A percentile compares a stretch with the other conserved stretches of the same genome.
Evolutionary conservation across 2,797 vertebrate genomes (phyloP).

Genomic region (Anolis apletophallus): DNA sequence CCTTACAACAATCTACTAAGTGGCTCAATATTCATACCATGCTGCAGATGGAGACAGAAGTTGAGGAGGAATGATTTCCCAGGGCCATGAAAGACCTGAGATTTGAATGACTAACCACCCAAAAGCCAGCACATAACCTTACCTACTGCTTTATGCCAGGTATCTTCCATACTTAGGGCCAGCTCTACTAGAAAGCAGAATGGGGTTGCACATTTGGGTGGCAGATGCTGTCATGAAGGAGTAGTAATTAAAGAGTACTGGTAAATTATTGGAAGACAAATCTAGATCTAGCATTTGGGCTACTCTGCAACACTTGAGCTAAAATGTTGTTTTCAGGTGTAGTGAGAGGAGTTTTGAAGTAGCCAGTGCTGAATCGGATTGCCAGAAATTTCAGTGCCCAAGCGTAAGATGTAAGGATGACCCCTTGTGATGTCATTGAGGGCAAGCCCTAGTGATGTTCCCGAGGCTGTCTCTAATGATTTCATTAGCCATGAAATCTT

Average conservation of each 20-base stretch:
- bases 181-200: background rate
- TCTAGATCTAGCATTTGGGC: too few relatives aligned
- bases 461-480: too few relatives aligned
- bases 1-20: background rate
- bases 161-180: background rate
- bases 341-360: background rate
- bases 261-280: background rate
- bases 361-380: background rate
- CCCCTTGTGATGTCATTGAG: too few relatives aligned
- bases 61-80: background rate
- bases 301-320: background rate
- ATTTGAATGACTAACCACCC: background rate
- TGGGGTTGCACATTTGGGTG: background rate
- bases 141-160: background rate
- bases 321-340: background rate
- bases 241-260: too few relatives aligned
- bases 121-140: background rate
- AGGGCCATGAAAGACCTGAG: background rate
- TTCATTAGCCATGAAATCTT: too few relatives aligned
- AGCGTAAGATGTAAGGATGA: too few relatives aligned
- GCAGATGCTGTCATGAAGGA: background rate
- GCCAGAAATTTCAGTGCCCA: too few relatives aligned
- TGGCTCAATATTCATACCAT: background rate
- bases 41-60: background rate
- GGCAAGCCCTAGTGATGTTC: too few relatives aligned